Base-by-base conservation (phyloP, 2,797 vertebrate genomes). In the Coregonus ussuriensis region DNA sequence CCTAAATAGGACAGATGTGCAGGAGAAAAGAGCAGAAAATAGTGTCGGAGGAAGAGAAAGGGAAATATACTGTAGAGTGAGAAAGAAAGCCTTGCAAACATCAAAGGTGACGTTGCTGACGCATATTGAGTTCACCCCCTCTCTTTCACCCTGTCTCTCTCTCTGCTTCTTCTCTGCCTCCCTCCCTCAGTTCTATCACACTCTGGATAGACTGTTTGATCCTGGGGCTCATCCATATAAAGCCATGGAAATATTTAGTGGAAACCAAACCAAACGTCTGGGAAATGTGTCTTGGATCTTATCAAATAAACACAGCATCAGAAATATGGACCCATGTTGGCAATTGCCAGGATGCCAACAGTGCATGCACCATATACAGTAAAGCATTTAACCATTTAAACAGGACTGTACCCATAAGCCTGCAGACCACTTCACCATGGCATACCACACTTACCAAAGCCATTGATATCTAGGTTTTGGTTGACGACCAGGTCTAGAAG, bases 401-500 rank as follows among this genome's bases (percentile, higher is more conserved):
- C n/a, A 59, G 56, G 21, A 63, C 53, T 62, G 6, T 3, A 18
- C 11, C 41, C 59, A 63, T 9, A 7, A 13, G 16, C 21, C 21
- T 63, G 59, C 7, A 29, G 21, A 63, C 15, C 59, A 63, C 0
- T 29, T 63, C 11, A 25, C 59, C 59, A 25, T 7, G 21, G 59
- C 21, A 63, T 5, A 2, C 11, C 15, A 37, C 18, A 74, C 95
- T 96, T 91, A 96, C 95, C 95, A 92, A 96, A 96, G 15, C 95
- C 95, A 91, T 95, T 94, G 87, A 96, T 95, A 82, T 96, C 94
- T 72, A 96, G 84, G 82, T 94, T 94, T 76, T 94, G 93, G 76
- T 95, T 87, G 84, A 96, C 74, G 81, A 95, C 95, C 78, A 95
- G 91, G 79, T 96, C 95, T 73, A 96, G 91, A 47, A 96, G 84